phyloP scores from a whole-genome alignment of 2,113 vertebrate genomes.

The Hucho hucho region DNA sequence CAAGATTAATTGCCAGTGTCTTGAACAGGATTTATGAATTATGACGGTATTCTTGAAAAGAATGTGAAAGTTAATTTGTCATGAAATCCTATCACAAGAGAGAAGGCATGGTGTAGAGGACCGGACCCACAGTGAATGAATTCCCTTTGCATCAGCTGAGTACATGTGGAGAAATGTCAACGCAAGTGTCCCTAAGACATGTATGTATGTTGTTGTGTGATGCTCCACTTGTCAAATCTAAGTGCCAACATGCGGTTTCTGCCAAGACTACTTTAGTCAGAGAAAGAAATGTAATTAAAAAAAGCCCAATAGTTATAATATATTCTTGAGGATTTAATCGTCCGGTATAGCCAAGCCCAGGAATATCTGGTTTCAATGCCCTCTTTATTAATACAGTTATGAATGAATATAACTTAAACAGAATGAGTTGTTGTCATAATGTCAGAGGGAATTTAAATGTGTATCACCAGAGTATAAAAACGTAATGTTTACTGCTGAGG shows the following conservation, averaged over 20 bases:
- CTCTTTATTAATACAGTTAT: background rate
- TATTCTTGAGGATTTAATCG: background rate
- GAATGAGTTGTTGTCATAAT: background rate
- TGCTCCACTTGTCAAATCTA: constrained; percentile 4
- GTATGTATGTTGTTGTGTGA: background rate
- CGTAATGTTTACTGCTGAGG: background rate
- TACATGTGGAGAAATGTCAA: constrained; percentile 12
- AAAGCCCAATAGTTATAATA: constrained; percentile 12
- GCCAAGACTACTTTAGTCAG: constrained; percentile 20
- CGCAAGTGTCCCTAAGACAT: background rate
- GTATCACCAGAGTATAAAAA: background rate
- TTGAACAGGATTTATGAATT: constrained; percentile 32
- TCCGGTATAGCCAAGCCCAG: background rate
- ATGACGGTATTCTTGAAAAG: constrained; percentile 31
- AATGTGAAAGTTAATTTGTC: constrained; percentile 46
- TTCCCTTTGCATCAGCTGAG: constrained; percentile 7
- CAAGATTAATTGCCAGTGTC: constrained; percentile 39
- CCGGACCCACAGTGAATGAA: constrained; percentile 13
- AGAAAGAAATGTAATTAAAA: constrained; percentile 9
- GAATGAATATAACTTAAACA: background rate
- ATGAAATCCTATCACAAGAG: constrained; percentile 46
- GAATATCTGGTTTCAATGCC: background rate
- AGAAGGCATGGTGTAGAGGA: background rate
- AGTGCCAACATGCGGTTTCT: constrained; percentile 9
- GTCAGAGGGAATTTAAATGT: background rate